Conservation (phyloP, 2,888 invertebrate genomes). For the Melikaiella ostensackeni region DNA sequence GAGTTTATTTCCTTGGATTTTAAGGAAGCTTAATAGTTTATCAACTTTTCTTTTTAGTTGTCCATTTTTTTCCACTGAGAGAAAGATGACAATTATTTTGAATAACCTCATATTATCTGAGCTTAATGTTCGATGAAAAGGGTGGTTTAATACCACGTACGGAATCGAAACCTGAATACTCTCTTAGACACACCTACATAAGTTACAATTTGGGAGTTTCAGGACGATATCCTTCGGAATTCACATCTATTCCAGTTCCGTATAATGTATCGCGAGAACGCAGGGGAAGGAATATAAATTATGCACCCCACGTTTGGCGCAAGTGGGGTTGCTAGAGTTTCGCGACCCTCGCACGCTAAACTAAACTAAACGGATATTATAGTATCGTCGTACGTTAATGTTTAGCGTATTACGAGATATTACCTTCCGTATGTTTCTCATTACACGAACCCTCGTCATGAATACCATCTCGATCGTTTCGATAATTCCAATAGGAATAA, state of each 20-base stretch:
- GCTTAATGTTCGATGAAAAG: neutral
- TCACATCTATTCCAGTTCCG: constrained; percentile 60
- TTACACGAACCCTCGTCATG: constrained; percentile 53
- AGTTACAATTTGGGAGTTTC: constrained; percentile 35
- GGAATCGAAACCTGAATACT: neutral
- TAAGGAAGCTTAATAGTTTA: too few species aligned
- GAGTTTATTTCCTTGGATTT: too few species aligned
- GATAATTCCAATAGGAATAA: constrained; percentile 40
- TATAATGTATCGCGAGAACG: constrained; percentile 44
- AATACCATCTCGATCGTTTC: constrained; percentile 46
- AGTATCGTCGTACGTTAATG: constrained; percentile 73
- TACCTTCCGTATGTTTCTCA: constrained; percentile 72
- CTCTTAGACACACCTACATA: neutral
- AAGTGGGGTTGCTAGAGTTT: constrained; percentile 52
- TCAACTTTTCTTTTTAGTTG: too few species aligned
- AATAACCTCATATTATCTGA: neutral
- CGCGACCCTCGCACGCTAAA: constrained; percentile 63
- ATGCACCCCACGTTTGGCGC: constrained; percentile 69
- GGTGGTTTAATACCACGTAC: neutral
- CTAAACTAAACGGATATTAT: constrained; percentile 75
- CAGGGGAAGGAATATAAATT: constrained; percentile 71
- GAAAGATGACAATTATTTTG: neutral
- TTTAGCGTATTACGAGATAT: constrained; percentile 74
- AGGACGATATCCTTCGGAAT: constrained; percentile 62
- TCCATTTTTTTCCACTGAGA: neutral